Conservation (phyloP, 2,797 vertebrate species). For the Sternarchorhynchus goeldii region DNA sequence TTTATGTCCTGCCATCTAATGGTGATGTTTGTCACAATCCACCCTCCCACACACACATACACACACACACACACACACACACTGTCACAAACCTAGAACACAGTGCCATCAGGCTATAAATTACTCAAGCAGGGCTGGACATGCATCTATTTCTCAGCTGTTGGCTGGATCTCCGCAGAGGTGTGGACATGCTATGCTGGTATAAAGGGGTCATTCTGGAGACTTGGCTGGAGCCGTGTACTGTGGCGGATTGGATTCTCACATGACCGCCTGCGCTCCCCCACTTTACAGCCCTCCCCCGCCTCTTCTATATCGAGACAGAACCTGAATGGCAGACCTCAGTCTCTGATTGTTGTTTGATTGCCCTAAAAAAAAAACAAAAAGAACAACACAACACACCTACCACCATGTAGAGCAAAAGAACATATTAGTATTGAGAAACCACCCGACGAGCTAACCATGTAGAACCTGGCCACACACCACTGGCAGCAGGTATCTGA, state of each 20-base stretch:
- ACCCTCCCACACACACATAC: slow-evolving; percentile 20
- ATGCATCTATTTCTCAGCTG: slow-evolving; percentile 77
- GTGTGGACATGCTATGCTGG: slow-evolving; percentile 76
- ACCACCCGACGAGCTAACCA: neutral
- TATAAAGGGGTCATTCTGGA: slow-evolving; percentile 84
- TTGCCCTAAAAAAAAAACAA: slow-evolving; percentile 32
- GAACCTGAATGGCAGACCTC: slow-evolving; percentile 69
- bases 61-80: slow-evolving; percentile 19
- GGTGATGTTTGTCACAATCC: neutral
- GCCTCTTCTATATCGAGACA: slow-evolving; percentile 48
- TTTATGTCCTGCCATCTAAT: neutral
- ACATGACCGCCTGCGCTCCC: slow-evolving; percentile 80
- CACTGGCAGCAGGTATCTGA: neutral
- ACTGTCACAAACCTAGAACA: slow-evolving; percentile 65
- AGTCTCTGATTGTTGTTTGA: slow-evolving; percentile 56
- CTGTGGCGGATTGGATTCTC: slow-evolving; percentile 86
- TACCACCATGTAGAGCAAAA: slow-evolving; percentile 43
- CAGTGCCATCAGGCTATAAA: slow-evolving; percentile 70
- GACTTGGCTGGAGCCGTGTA: slow-evolving; percentile 78
- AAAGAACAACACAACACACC: slow-evolving; percentile 8
- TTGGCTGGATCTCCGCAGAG: slow-evolving; percentile 73
- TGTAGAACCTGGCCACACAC: no score
- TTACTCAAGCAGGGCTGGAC: slow-evolving; percentile 76
- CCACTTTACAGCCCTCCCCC: slow-evolving; percentile 45
- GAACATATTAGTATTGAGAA: slow-evolving; percentile 46